Conservation (phyloP, 2,113 vertebrate species). For the Oreochromis aureus region DNA sequence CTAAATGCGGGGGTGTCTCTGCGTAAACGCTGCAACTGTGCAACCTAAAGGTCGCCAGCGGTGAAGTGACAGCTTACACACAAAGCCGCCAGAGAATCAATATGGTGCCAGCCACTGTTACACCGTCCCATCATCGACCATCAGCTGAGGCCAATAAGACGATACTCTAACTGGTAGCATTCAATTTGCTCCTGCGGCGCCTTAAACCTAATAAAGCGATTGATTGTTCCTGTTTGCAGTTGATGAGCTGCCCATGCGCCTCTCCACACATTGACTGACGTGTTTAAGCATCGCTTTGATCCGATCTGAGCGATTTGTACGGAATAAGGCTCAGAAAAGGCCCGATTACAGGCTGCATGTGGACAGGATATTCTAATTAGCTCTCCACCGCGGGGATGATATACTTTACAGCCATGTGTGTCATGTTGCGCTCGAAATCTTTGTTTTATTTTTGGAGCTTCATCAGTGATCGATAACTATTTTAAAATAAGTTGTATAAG, state of each 20-base stretch:
- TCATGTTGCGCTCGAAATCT: background rate
- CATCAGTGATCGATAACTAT: background rate
- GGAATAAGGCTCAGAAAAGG: background rate
- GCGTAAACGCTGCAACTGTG: slow-evolving; percentile 23
- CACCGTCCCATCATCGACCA: slow-evolving; percentile 72
- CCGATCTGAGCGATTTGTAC: slow-evolving; percentile 30
- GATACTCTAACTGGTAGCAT: slow-evolving; percentile 77
- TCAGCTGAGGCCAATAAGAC: slow-evolving; percentile 68
- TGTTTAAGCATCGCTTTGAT: slow-evolving; percentile 76
- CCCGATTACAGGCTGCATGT: background rate
- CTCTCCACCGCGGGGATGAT: background rate
- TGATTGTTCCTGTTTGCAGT: slow-evolving; percentile 82
- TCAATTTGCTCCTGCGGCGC: slow-evolving; percentile 78
- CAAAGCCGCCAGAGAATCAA: slow-evolving; percentile 57
- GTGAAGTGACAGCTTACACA: slow-evolving; percentile 61
- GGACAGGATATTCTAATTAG: background rate
- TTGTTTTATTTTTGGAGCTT: background rate
- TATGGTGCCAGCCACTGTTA: slow-evolving; percentile 49
- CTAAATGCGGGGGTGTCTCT: slow-evolving; percentile 28
- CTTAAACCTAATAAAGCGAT: slow-evolving; percentile 80
- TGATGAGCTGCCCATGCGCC: slow-evolving; percentile 78
- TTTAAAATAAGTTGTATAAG: background rate
- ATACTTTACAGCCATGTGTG: background rate
- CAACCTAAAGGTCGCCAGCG: slow-evolving; percentile 50
- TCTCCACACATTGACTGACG: slow-evolving; percentile 73